These are phyloP conservation scores for Anagyrus pseudococci DNA, from an alignment of 2,888 invertebrate species.

Conservation along the genomic window DNA sequence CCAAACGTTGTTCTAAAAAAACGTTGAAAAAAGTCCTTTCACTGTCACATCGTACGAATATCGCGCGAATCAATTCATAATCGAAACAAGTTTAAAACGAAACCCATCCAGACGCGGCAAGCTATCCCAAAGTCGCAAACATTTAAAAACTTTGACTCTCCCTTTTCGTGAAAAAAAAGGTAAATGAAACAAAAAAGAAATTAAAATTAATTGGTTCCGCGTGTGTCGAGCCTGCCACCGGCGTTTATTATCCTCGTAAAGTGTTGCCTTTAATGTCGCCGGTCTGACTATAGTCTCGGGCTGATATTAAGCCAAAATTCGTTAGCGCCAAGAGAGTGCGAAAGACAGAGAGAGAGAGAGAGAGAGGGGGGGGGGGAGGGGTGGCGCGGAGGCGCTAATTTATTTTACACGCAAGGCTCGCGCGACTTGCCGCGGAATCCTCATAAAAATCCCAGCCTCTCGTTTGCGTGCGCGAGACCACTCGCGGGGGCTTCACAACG, in stretches of 20 bases:
- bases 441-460: conserved; percentile 13
- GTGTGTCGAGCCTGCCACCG: conserved; percentile 25
- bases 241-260: conserved; percentile 36
- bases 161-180: background rate
- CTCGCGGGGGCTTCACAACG: no score
- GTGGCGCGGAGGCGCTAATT: conserved; percentile 40
- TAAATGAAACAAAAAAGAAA: background rate
- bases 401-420: conserved; percentile 28
- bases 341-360: no score
- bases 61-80: no score
- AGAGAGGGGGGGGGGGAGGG: no score
- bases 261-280: conserved; percentile 6
- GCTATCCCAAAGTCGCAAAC: no score
- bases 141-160: no score
- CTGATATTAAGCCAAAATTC: conserved; percentile 31
- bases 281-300: conserved; percentile 22
- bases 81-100: no score
- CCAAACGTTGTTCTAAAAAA: no score
- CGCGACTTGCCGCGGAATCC: background rate
- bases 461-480: background rate
- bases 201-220: conserved; percentile 35
- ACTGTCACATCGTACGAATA: no score
- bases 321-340: conserved; percentile 19
- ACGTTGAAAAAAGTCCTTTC: no score
- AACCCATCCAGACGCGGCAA: no score